Conservation (phyloP, 1,140 invertebrate genomes). For the Apocrypta bakeri region DNA sequence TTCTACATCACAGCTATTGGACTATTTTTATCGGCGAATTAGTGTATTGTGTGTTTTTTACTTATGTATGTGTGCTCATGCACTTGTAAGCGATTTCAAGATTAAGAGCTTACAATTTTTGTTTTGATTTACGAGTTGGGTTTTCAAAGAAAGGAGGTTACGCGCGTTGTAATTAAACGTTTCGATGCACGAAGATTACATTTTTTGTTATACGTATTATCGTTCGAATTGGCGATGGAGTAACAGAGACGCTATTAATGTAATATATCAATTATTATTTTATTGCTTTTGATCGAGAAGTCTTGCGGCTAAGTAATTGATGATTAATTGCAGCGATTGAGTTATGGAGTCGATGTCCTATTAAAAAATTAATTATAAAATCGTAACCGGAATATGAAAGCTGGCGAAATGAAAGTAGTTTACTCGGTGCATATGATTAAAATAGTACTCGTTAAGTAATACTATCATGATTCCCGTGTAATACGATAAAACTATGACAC, state of each 20-base stretch:
- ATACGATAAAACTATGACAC: background rate
- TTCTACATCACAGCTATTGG: background rate
- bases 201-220: background rate
- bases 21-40: background rate
- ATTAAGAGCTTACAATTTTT: background rate
- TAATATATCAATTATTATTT: no score
- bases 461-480: background rate
- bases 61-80: background rate
- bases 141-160: background rate
- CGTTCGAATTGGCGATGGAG: no score
- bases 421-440: no score
- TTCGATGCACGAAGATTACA: background rate
- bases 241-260: no score
- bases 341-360: no score
- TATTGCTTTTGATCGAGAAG: no score
- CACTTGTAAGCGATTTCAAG: no score
- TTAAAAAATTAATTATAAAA: background rate
- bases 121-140: background rate
- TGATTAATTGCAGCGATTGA: no score
- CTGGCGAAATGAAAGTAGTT: background rate
- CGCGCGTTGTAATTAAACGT: background rate
- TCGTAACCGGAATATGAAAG: background rate
- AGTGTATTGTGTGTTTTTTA: background rate
- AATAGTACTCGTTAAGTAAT: background rate
- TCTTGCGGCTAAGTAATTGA: no score